Evolutionary conservation across 2,797 vertebrate genomes (phyloP).

Genomic region (Sandelia bainsii): DNA sequence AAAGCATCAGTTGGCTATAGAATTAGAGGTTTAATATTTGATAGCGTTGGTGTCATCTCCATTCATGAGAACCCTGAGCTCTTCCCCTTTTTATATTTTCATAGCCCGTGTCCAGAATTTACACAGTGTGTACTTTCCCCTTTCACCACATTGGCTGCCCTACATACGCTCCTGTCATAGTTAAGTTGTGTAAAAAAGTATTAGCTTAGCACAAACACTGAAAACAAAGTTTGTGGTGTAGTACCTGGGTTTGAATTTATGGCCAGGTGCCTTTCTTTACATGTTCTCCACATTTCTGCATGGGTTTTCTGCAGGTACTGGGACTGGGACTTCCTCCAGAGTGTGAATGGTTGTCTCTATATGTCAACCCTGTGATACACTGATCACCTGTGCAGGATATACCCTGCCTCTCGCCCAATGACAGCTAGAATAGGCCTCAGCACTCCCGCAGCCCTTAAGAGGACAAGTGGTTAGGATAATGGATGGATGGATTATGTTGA

Average conservation of each 20-base stretch:
- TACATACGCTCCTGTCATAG: background rate
- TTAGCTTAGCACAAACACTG: background rate
- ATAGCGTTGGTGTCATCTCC: slow-evolving; percentile 61
- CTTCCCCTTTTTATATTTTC: slow-evolving; percentile 22
- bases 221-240: background rate
- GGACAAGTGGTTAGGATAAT: no score
- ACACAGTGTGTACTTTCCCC: slow-evolving; percentile 11
- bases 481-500: background rate
- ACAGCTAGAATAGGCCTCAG: no score
- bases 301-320: no score
- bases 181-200: slow-evolving; percentile 2
- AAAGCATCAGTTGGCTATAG: slow-evolving; percentile 58
- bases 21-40: slow-evolving; percentile 71
- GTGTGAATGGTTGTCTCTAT: no score
- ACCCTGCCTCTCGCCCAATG: no score
- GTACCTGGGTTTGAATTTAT: no score
- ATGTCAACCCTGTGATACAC: no score
- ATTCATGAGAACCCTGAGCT: slow-evolving; percentile 54
- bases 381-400: no score
- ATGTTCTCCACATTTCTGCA: no score
- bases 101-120: slow-evolving; percentile 28
- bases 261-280: no score
- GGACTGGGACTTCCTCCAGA: no score
- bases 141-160: background rate
- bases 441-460: no score